Conservation (phyloP, 2,797 vertebrate species). For the Threskiornis aethiopicus region DNA sequence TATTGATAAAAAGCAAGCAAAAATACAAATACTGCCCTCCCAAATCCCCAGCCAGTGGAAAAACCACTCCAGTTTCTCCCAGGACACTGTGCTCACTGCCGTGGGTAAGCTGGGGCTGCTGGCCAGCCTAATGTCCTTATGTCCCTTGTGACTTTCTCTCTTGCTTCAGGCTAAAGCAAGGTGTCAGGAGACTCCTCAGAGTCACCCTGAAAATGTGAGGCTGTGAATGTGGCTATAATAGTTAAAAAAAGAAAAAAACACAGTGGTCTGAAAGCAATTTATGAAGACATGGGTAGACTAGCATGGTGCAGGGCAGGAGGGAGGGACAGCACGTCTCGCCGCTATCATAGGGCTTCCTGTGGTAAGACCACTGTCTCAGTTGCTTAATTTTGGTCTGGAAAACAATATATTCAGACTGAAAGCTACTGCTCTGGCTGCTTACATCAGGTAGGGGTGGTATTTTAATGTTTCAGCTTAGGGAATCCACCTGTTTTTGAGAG, state of each 20-base stretch:
- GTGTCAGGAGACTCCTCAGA: neutral
- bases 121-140: neutral
- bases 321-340: neutral
- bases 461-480: neutral
- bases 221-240: neutral
- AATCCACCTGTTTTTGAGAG: neutral
- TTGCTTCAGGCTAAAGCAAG: neutral
- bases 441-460: neutral
- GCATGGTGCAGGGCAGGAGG: neutral
- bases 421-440: neutral
- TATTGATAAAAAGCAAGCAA: neutral
- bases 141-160: neutral
- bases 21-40: neutral
- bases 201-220: neutral
- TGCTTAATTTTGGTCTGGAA: neutral
- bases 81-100: neutral
- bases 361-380: neutral
- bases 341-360: rapidly evolving
- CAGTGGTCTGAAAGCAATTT: neutral
- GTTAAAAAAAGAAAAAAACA: neutral
- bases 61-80: neutral
- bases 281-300: neutral
- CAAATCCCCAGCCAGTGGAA: neutral
- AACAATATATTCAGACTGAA: neutral
- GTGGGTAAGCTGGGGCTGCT: rapidly evolving